Conservation (phyloP, 92 coral and sea anemone genomes). For the Muricea muricata region DNA sequence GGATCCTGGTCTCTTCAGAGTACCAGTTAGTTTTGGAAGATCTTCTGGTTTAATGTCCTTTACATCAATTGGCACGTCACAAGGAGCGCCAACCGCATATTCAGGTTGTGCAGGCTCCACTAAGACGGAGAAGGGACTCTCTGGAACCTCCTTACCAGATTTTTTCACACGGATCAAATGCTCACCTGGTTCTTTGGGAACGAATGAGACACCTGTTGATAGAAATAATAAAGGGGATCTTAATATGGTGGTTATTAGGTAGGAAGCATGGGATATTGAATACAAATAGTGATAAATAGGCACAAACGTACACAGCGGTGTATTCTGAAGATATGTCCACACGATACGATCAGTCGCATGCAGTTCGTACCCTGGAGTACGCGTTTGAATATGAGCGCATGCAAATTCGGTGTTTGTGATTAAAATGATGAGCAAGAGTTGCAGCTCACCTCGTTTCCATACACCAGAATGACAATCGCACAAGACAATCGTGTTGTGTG, state of each 20-base stretch:
- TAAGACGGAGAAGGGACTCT: conserved; percentile 49
- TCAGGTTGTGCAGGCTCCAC: conserved; percentile 48
- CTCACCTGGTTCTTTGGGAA: conserved; percentile 50
- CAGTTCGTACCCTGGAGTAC: no score
- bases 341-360: no score
- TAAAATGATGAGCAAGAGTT: no score
- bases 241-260: neutral
- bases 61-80: conserved; percentile 15
- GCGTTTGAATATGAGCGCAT: no score
- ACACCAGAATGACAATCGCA: no score
- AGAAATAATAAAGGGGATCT: neutral
- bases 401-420: no score
- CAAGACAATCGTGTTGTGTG: no score
- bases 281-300: no score
- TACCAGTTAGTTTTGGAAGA: conserved; percentile 26
- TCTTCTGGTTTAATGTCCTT: conserved; percentile 20
- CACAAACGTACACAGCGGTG: no score
- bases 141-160: conserved; percentile 47
- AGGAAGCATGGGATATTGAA: neutral
- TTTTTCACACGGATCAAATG: conserved; percentile 49
- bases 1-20: conserved; percentile 32
- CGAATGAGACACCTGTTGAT: conserved; percentile 13
- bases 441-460: no score
- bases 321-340: no score
- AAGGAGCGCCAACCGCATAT: conserved; percentile 33